These are phyloP conservation scores for Aphidoletes aphidimyza DNA, from an alignment of 2,888 invertebrate species.

Conservation along the genomic window DNA sequence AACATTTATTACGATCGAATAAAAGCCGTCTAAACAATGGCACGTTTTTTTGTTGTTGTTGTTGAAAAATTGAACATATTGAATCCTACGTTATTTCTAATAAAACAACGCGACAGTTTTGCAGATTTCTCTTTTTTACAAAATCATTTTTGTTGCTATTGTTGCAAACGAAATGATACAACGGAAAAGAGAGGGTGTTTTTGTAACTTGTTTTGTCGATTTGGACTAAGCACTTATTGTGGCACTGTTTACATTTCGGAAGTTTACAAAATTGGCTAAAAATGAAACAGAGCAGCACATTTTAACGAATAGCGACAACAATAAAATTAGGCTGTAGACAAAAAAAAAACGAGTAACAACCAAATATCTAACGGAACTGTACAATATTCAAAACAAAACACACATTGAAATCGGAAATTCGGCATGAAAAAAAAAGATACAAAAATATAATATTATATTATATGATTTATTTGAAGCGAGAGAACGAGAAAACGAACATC, in stretches of 20 bases:
- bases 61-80: neutral
- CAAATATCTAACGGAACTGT: neutral
- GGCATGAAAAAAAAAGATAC: slow-evolving; percentile 5
- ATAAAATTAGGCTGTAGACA: neutral
- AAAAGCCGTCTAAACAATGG: slow-evolving; percentile 22
- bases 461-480: neutral
- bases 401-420: slow-evolving; percentile 9
- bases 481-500: neutral
- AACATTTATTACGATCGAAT: slow-evolving; percentile 23
- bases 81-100: neutral
- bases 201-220: neutral
- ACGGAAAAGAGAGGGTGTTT: slow-evolving; percentile 13
- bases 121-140: slow-evolving; percentile 25
- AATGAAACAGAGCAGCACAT: slow-evolving; percentile 48
- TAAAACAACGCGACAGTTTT: neutral
- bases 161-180: neutral
- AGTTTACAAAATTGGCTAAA: neutral
- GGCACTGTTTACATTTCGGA: neutral
- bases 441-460: neutral
- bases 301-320: slow-evolving; percentile 38
- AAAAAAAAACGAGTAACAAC: neutral
- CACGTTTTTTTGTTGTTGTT: too few relatives aligned
- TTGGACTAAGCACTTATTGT: neutral
- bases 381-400: slow-evolving; percentile 18
- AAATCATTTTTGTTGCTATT: slow-evolving; percentile 9